Evolutionary conservation across 2,797 vertebrate genomes (phyloP).

Genomic region (Amazona finschi): DNA sequence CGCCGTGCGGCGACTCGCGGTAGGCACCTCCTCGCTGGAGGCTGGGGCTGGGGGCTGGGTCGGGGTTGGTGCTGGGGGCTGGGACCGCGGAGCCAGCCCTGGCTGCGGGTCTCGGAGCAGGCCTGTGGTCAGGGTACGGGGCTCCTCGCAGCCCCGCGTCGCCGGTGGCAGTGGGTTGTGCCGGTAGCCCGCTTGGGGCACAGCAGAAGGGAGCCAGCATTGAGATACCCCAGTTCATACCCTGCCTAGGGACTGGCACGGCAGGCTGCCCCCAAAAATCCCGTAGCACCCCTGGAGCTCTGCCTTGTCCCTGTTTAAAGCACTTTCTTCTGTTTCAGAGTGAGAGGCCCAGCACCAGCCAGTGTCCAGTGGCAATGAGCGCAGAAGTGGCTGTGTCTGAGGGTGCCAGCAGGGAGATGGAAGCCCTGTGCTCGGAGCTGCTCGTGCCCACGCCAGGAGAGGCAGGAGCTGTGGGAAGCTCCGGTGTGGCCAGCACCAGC

Average conservation of each 20-base stretch:
- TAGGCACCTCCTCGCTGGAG: not conserved
- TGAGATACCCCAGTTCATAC: not conserved
- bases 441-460: conserved; percentile 30
- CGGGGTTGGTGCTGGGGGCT: not conserved
- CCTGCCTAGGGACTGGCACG: not conserved
- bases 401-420: conserved; percentile 53
- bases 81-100: not conserved
- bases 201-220: not conserved
- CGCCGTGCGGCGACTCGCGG: not conserved
- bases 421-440: conserved; percentile 67
- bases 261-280: not conserved
- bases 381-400: conserved; percentile 27
- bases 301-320: not conserved
- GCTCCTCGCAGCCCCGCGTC: not conserved
- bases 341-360: not conserved
- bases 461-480: not conserved
- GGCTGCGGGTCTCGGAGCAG: not conserved
- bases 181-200: not conserved
- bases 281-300: not conserved
- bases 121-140: not conserved
- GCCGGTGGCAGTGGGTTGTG: not conserved
- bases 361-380: not conserved
- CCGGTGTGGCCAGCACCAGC: not conserved
- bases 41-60: not conserved
- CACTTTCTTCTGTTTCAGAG: not conserved